Percentiles rank a stretch among this genome's conserved stretches.
These are phyloP conservation scores for Acrobasis suavella DNA, from an alignment of 2,888 invertebrate genomes.

Conservation along the genomic window DNA sequence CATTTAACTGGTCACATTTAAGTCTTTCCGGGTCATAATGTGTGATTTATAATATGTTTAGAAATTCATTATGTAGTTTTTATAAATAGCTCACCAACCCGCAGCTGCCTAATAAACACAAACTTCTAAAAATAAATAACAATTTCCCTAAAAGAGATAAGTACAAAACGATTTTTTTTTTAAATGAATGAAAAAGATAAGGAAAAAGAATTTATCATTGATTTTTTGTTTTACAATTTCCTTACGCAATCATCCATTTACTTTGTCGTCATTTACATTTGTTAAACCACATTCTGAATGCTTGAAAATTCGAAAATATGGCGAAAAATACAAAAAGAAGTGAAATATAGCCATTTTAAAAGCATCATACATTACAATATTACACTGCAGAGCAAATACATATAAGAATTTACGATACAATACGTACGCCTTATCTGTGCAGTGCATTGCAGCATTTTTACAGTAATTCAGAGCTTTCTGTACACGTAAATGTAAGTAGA, in stretches of 20 bases:
- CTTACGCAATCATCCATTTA: too few relatives aligned
- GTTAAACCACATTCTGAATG: too few relatives aligned
- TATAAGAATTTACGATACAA: slow-evolving; percentile 13
- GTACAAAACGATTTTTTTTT: too few relatives aligned
- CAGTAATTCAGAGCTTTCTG: neutral
- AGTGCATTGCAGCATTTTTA: slow-evolving; percentile 5
- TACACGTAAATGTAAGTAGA: neutral
- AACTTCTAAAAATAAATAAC: too few relatives aligned
- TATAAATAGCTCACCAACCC: too few relatives aligned
- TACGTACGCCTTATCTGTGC: slow-evolving; percentile 2
- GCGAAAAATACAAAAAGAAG: neutral
- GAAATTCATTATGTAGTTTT: neutral
- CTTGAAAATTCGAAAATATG: too few relatives aligned
- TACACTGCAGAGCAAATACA: slow-evolving; percentile 17
- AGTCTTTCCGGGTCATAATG: neutral
- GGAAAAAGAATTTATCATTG: too few relatives aligned
- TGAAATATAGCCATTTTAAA: neutral
- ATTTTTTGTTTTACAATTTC: too few relatives aligned
- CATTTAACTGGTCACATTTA: slow-evolving; percentile 2
- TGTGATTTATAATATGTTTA: slow-evolving; percentile 1
- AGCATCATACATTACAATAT: slow-evolving; percentile 7
- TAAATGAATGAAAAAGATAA: too few relatives aligned
- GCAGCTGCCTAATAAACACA: too few relatives aligned
- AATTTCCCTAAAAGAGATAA: too few relatives aligned
- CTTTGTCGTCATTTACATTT: too few relatives aligned